Evolutionary conservation across 1,140 invertebrate species (phyloP), one percentile per base, ranked within the genome.

Genomic region (Centruroides sculpturatus): DNA sequence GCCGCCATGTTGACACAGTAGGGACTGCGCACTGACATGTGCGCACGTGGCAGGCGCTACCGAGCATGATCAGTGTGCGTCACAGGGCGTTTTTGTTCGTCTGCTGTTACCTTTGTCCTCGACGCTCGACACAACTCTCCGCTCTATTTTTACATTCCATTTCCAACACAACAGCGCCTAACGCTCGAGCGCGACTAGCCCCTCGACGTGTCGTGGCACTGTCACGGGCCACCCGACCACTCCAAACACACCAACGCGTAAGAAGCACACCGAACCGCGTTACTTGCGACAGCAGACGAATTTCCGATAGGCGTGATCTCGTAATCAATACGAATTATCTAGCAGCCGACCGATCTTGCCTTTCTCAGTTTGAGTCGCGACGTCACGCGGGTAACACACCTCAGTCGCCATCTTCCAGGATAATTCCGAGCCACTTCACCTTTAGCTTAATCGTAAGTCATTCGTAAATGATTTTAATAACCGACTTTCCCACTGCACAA

Each of bases 1-100:
- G 52, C 72, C 71, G 72, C 71, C 71, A 73, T 73, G 70, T 73
- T 73, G 46, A 12, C 47, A 36, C 34, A 13, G 12, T 36, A 12
- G 47, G 8, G 10, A 57, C 56, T 52, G 55, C 56, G 55, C 60
- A 53, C 47, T 11, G 35, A 7, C 60, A 55, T 13, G n/a, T 50
- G 34, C 54, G 47, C 54, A 47, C 41, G 41, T 41, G 41, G 41
- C 41, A 6, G 41, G 5, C 41, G 8, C 41, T 41, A 41, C 41
- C 5, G 41, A 41, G 41, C 41, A 41, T 41, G 41, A 41, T 41
- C 41, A 41, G 41, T 41, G 41, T 41, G 41, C 41, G 41, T 41
- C 41, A 41, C 41, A 41, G 41, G 41, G 41, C 41, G 41, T 41
- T 41, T 41, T 41, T 41, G 41, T 41, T 41, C 41, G 41, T 41